Percentiles rank a stretch among this genome's conserved stretches.
These are phyloP conservation scores for Hesperia comma DNA, from an alignment of 2,888 invertebrate genomes.

Conservation along the genomic window DNA sequence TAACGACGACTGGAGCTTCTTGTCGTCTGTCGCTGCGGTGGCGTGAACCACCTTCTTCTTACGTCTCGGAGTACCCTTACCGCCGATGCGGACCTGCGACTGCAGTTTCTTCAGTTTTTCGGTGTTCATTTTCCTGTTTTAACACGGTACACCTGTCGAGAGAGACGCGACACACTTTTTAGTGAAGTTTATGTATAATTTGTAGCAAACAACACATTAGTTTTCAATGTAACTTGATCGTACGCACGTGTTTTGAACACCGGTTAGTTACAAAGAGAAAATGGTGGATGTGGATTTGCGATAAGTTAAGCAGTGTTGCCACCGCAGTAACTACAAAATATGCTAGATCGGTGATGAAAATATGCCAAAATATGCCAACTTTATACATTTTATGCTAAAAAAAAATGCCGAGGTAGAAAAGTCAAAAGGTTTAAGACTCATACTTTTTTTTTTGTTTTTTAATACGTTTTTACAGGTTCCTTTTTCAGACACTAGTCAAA, in stretches of 20 bases:
- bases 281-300: slow-evolving; percentile 85
- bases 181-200: slow-evolving; percentile 62
- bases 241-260: slow-evolving; percentile 86
- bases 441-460: too few relatives aligned
- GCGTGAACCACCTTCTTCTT: slow-evolving; percentile 99
- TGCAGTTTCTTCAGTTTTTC: slow-evolving; percentile 98
- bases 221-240: slow-evolving; percentile 80
- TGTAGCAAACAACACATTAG: slow-evolving; percentile 66
- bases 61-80: slow-evolving; percentile 99
- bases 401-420: too few relatives aligned
- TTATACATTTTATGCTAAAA: too few relatives aligned
- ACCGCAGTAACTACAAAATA: too few relatives aligned
- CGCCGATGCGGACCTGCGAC: slow-evolving; percentile 98
- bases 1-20: slow-evolving; percentile 98
- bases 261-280: slow-evolving; percentile 86
- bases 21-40: slow-evolving; percentile 99
- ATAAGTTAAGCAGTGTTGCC: too few relatives aligned
- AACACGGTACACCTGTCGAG: slow-evolving; percentile 65
- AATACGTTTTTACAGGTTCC: too few relatives aligned
- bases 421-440: too few relatives aligned
- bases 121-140: slow-evolving; percentile 91
- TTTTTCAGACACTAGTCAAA: too few relatives aligned
- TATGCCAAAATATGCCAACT: too few relatives aligned
- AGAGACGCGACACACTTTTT: slow-evolving; percentile 71
- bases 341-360: too few relatives aligned